Percentiles rank a stretch among this genome's conserved stretches.
These are phyloP conservation scores for Aphidius ervi DNA, from an alignment of 1,140 invertebrate genomes.

Conservation along the genomic window DNA sequence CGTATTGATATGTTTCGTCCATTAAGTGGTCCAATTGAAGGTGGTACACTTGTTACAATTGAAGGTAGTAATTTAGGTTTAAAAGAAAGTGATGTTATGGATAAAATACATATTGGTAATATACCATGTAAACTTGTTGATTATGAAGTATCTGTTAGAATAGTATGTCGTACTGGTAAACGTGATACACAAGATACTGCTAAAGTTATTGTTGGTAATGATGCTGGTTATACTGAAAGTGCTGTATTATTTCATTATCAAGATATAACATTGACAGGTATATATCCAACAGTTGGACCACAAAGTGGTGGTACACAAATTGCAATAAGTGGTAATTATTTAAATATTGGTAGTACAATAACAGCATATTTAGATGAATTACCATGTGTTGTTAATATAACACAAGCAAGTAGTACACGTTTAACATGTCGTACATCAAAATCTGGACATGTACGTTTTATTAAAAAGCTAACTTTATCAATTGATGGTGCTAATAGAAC, in stretches of 20 bases:
- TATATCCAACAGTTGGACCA: constrained; percentile 84
- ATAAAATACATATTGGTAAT: constrained; percentile 87
- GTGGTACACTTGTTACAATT: constrained; percentile 92
- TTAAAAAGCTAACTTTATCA: constrained; percentile 65
- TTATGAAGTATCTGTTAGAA: constrained; percentile 88
- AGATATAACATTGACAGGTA: constrained; percentile 72
- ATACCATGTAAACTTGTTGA: constrained; percentile 83
- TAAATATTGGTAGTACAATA: constrained; percentile 91
- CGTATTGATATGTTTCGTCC: constrained; percentile 94
- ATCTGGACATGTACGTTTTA: constrained; percentile 55
- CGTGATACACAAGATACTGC: constrained; percentile 70
- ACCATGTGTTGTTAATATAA: constrained; percentile 81
- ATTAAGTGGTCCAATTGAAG: constrained; percentile 89
- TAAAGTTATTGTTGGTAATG: constrained; percentile 83
- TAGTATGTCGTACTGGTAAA: constrained; percentile 82
- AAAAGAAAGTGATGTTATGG: constrained; percentile 82
- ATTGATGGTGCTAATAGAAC: constrained; percentile 82
- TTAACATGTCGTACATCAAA: constrained; percentile 83
- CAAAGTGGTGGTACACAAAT: constrained; percentile 90
- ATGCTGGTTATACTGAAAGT: constrained; percentile 83
- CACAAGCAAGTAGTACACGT: constrained; percentile 82
- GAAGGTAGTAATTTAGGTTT: constrained; percentile 93
- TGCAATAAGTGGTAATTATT: constrained; percentile 82
- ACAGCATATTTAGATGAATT: constrained; percentile 84
- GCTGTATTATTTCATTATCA: constrained; percentile 87